Percentiles rank a stretch among this genome's conserved stretches.
phyloP scores from a whole-genome alignment of 2,113 vertebrate species.

The Bubo blakistoni region DNA sequence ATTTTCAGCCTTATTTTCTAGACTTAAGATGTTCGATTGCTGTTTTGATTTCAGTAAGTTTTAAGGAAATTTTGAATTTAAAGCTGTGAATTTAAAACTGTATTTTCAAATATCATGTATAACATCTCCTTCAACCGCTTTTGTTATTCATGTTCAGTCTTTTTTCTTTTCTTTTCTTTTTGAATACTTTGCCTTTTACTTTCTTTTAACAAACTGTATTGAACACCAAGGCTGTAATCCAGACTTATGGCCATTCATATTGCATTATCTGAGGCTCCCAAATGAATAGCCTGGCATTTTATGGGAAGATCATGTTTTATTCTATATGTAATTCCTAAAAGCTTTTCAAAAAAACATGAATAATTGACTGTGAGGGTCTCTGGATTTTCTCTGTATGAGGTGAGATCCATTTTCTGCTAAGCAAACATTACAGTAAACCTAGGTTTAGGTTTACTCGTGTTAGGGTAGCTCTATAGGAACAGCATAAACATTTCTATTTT shows the following conservation, averaged over 20 bases:
- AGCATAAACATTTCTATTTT: background rate
- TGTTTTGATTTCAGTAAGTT: background rate
- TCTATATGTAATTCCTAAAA: slow-evolving; percentile 74
- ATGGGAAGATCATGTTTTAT: slow-evolving; percentile 73
- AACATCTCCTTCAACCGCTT: background rate
- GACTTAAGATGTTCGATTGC: background rate
- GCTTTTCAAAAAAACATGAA: slow-evolving; percentile 65
- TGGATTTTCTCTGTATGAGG: slow-evolving; percentile 57
- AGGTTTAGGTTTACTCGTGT: slow-evolving; percentile 22
- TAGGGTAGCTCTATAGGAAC: background rate
- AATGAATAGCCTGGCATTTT: slow-evolving; percentile 68
- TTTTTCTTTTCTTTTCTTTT: background rate
- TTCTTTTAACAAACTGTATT: slow-evolving; percentile 18
- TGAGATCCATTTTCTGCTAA: slow-evolving; percentile 50
- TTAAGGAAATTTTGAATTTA: background rate
- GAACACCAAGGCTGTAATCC: slow-evolving; percentile 37
- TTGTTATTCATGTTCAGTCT: background rate
- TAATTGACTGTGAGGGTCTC: slow-evolving; percentile 68
- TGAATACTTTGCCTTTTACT: background rate
- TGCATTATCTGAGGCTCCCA: slow-evolving; percentile 67
- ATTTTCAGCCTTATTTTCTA: slow-evolving; percentile 43
- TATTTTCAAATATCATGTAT: background rate
- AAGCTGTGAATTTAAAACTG: background rate
- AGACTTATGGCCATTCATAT: slow-evolving; percentile 57
- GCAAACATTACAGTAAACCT: background rate